phyloP scores from a whole-genome alignment of 2,113 vertebrate species.

The Epinephelus moara region DNA sequence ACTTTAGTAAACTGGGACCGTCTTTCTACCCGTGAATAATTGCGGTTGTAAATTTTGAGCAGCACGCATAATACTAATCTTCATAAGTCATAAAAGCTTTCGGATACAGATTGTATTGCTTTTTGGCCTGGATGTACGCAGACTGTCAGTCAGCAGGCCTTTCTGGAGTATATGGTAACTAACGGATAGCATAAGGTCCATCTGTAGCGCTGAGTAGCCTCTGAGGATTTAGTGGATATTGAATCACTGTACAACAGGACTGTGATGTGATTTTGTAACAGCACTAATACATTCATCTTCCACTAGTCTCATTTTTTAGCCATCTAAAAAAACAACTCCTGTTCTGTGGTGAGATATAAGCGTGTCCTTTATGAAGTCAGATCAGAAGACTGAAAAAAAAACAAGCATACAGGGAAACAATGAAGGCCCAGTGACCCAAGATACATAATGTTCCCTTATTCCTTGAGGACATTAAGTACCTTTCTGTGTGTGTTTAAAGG shows the following conservation, averaged over 20 bases:
- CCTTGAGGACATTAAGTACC: not conserved
- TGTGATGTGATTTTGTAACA: not conserved
- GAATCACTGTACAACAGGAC: not conserved
- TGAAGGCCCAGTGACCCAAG: not conserved
- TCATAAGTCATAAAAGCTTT: slow-evolving; percentile 78
- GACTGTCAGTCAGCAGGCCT: slow-evolving; percentile 47
- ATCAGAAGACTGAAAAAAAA: not conserved
- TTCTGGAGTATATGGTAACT: slow-evolving; percentile 32
- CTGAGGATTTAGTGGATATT: not conserved
- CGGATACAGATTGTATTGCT: slow-evolving; percentile 83
- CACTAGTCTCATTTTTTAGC: not conserved
- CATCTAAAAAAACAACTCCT: not conserved
- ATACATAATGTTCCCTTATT: not conserved
- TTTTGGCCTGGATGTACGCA: slow-evolving; percentile 62
- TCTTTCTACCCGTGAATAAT: slow-evolving; percentile 77
- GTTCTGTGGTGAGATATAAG: not conserved
- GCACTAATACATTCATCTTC: slow-evolving; percentile 1
- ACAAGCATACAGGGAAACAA: not conserved
- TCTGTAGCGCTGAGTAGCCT: slow-evolving; percentile 12
- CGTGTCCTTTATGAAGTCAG: not conserved
- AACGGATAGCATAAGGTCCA: slow-evolving; percentile 41
- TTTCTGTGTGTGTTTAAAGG: not conserved
- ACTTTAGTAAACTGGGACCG: slow-evolving; percentile 65
- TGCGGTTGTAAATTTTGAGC: slow-evolving; percentile 79
- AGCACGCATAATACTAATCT: slow-evolving; percentile 78